phyloP scores from a whole-genome alignment of 2,797 vertebrate species.

The Dipus sagitta region DNA sequence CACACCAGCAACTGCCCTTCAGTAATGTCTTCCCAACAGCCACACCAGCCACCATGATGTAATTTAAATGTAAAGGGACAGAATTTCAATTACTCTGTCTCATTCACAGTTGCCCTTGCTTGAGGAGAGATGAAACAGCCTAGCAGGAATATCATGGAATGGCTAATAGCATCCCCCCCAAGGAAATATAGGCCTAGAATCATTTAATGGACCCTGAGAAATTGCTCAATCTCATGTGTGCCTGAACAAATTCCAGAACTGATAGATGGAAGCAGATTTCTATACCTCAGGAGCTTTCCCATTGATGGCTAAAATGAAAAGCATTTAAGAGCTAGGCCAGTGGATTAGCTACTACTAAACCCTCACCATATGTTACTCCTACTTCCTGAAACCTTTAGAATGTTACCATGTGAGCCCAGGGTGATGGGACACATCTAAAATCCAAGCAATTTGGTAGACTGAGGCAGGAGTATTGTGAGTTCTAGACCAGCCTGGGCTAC shows the following conservation, averaged over 20 bases:
- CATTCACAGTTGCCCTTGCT: constrained; percentile 27
- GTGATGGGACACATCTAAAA: background rate
- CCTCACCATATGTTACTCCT: background rate
- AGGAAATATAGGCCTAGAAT: constrained; percentile 21
- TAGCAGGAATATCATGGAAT: background rate
- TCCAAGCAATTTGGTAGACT: background rate
- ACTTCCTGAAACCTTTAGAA: background rate
- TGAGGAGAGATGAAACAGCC: background rate
- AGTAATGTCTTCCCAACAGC: background rate
- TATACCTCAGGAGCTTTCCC: constrained; percentile 29
- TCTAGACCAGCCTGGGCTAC: background rate
- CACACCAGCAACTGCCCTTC: background rate
- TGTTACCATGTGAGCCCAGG: background rate
- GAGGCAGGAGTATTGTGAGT: background rate
- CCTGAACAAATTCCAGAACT: constrained; percentile 57
- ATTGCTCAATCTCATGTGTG: background rate
- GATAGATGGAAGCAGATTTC: constrained; percentile 57
- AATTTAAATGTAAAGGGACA: background rate
- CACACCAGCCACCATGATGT: background rate
- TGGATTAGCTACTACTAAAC: background rate
- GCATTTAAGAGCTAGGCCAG: background rate
- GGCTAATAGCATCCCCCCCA: background rate
- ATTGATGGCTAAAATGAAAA: constrained; percentile 54
- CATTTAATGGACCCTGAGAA: background rate
- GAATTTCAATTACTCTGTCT: constrained; percentile 56